A percentile compares a stretch with the other conserved stretches of the same genome.
phyloP scores from a whole-genome alignment of 2,113 vertebrate genomes.

The Petrocephalus microphthalmus region DNA sequence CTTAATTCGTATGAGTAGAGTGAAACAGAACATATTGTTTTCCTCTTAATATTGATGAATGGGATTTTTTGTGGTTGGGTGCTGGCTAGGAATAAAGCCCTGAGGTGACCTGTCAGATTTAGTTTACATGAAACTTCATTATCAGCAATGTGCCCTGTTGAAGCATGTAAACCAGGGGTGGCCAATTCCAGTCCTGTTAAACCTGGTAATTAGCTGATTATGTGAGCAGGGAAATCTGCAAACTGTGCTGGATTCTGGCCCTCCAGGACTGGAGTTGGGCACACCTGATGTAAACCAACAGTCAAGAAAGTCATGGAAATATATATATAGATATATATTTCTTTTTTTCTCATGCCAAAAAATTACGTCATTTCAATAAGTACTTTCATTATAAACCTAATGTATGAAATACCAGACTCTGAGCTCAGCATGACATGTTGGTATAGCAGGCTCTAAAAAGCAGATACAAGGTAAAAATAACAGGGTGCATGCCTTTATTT shows the following conservation, averaged over 20 bases:
- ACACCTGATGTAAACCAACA: neutral
- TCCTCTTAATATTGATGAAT: neutral
- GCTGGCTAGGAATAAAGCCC: neutral
- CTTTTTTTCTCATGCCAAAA: neutral
- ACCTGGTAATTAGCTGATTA: too few relatives aligned
- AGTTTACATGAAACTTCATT: neutral
- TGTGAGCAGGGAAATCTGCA: too few relatives aligned
- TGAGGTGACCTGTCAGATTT: neutral
- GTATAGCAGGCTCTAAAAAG: neutral
- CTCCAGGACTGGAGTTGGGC: too few relatives aligned
- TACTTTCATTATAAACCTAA: neutral
- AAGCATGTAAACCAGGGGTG: neutral
- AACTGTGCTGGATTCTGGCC: too few relatives aligned
- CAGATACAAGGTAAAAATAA: neutral
- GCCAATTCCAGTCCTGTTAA: too few relatives aligned
- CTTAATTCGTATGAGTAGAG: neutral
- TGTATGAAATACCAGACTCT: neutral
- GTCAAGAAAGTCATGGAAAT: neutral
- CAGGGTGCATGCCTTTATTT: neutral
- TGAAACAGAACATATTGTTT: neutral
- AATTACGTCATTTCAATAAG: neutral
- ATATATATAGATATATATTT: too few relatives aligned
- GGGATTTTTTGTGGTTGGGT: neutral
- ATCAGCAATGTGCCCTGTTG: neutral
- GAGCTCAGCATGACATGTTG: neutral